phyloP scores from a whole-genome alignment of 2,113 vertebrate species.

The Onychorhynchus coronatus region DNA sequence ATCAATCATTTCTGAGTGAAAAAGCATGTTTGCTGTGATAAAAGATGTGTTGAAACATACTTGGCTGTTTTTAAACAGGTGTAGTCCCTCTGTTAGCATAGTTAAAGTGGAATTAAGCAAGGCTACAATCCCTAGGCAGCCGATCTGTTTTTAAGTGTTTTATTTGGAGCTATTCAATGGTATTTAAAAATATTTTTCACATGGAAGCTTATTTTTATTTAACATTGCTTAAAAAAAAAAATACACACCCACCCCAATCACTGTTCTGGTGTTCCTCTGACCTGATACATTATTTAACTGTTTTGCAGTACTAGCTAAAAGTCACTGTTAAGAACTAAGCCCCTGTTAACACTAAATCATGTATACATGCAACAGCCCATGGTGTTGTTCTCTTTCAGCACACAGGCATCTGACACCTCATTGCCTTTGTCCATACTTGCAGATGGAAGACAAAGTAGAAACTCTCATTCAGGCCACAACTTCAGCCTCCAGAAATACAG shows the following conservation, averaged over 20 bases:
- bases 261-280: not conserved
- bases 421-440: not conserved
- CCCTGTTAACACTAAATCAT: not conserved
- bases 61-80: not conserved
- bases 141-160: not conserved
- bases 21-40: not conserved
- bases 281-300: not conserved
- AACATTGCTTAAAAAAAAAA: not conserved
- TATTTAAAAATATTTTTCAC: constrained; percentile 29
- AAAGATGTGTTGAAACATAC: not conserved
- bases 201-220: constrained; percentile 5
- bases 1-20: not conserved
- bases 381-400: not conserved
- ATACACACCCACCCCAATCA: not conserved
- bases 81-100: not conserved
- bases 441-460: not conserved
- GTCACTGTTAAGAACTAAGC: not conserved
- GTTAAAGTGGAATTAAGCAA: not conserved
- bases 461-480: not conserved
- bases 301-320: not conserved
- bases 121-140: not conserved
- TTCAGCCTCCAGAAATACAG: not conserved
- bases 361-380: not conserved
- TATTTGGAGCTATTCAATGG: not conserved
- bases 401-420: not conserved